Evolutionary conservation across 2,113 vertebrate species (phyloP).

Genomic region (Siniperca chuatsi): DNA sequence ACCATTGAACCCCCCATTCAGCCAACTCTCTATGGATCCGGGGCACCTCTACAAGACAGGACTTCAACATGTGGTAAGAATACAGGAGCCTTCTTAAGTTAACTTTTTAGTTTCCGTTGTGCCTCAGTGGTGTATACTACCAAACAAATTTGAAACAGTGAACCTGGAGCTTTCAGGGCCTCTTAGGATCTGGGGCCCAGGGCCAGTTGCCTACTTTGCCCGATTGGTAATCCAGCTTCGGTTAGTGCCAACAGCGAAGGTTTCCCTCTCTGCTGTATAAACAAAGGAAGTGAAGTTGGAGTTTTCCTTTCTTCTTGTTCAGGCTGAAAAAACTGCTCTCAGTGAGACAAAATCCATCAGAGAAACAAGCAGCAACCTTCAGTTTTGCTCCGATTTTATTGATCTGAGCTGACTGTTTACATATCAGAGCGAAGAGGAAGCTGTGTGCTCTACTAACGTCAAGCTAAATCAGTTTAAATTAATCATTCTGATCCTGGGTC

Average conservation of each 20-base stretch:
- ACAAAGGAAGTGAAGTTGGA: not conserved
- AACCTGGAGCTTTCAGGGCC: not conserved
- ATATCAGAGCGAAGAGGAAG: too few relatives aligned
- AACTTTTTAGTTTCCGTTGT: too few relatives aligned
- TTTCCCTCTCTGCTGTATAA: not conserved
- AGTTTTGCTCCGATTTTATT: too few relatives aligned
- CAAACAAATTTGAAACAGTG: not conserved
- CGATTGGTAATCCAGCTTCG: too few relatives aligned
- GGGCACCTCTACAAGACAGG: not conserved
- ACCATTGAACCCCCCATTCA: not conserved
- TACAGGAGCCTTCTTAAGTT: too few relatives aligned
- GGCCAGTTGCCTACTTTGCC: not conserved
- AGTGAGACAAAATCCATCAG: not conserved
- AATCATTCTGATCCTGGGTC: too few relatives aligned
- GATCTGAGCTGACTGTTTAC: too few relatives aligned
- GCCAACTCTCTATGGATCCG: not conserved
- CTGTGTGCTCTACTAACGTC: too few relatives aligned
- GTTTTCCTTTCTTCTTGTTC: not conserved
- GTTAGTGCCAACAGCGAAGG: not conserved
- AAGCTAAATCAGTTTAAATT: too few relatives aligned
- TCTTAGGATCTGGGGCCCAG: not conserved
- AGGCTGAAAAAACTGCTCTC: not conserved
- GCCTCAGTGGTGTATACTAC: not conserved
- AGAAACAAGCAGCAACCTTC: not conserved
- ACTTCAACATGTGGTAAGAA: not conserved